Conservation (phyloP, 2,888 invertebrate species). For the Rotaria magnacalcarata region DNA sequence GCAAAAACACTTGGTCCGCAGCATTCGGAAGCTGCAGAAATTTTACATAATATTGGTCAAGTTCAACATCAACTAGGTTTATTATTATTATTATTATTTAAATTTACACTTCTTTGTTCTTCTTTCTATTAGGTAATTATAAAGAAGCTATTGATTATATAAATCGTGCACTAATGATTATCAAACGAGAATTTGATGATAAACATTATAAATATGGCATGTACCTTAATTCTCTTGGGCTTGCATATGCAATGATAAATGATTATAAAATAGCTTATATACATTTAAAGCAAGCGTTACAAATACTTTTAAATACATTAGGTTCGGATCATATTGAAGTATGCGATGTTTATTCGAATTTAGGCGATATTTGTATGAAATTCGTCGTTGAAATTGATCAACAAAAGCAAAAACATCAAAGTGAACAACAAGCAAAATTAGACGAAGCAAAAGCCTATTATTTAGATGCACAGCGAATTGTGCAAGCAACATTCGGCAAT, state of each 20-base stretch:
- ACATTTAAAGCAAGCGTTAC: not conserved
- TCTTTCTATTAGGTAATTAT: not conserved
- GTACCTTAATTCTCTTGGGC: not conserved
- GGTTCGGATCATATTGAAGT: conserved; percentile 31
- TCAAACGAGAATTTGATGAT: not conserved
- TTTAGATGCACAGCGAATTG: not conserved
- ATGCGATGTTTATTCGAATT: conserved; percentile 30
- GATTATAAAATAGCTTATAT: not conserved
- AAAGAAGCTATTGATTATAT: not conserved
- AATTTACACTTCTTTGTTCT: no score
- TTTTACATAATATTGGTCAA: conserved; percentile 17
- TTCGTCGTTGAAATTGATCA: not conserved
- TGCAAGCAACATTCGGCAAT: not conserved
- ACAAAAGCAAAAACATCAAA: not conserved
- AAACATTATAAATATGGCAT: conserved; percentile 33
- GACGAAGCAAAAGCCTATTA: not conserved
- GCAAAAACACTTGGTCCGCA: conserved; percentile 10
- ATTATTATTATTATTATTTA: not conserved
- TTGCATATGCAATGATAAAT: not conserved
- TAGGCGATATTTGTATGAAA: conserved; percentile 30
- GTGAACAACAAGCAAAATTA: not conserved
- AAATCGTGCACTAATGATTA: not conserved
- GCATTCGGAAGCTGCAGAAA: conserved; percentile 17
- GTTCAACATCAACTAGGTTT: conserved; percentile 30
- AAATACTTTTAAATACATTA: not conserved